These are phyloP conservation scores for Leptopilina drosophilae DNA, from an alignment of 2,888 invertebrate genomes.

Conservation along the genomic window DNA sequence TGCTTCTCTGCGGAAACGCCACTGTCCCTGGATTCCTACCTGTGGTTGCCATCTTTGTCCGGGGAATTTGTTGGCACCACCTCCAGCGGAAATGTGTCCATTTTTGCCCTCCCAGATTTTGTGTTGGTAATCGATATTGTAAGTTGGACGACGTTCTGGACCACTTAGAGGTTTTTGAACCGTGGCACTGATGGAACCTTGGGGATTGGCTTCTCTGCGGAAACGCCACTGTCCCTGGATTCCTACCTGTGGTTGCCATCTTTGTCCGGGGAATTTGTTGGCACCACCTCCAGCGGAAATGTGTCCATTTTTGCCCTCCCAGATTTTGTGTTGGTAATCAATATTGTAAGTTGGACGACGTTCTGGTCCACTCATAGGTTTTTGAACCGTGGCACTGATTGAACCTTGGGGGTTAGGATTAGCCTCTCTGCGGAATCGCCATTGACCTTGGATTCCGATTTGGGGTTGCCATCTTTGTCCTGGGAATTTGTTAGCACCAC, in stretches of 20 bases:
- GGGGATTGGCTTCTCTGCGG: neutral
- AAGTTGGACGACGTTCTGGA: constrained; percentile 35
- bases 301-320: constrained; percentile 47
- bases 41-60: constrained; percentile 51
- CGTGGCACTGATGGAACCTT: neutral
- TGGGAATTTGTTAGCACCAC: constrained; percentile 53
- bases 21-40: constrained; percentile 55
- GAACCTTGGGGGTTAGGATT: constrained; percentile 42
- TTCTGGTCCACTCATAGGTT: constrained; percentile 51
- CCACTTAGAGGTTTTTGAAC: constrained; percentile 32
- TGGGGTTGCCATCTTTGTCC: constrained; percentile 51
- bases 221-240: constrained; percentile 43
- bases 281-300: constrained; percentile 49
- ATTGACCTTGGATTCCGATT: constrained; percentile 55
- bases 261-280: constrained; percentile 49
- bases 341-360: constrained; percentile 50
- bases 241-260: constrained; percentile 49
- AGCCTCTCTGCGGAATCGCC: constrained; percentile 12
- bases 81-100: constrained; percentile 53
- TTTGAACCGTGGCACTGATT: constrained; percentile 41
- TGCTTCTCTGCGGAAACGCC: constrained; percentile 10
- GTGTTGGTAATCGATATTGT: constrained; percentile 42
- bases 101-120: constrained; percentile 46
- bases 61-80: constrained; percentile 53
- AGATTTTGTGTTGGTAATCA: constrained; percentile 51